Conservation (phyloP, 2,113 vertebrate species). For the Notarius lentiginosus region DNA sequence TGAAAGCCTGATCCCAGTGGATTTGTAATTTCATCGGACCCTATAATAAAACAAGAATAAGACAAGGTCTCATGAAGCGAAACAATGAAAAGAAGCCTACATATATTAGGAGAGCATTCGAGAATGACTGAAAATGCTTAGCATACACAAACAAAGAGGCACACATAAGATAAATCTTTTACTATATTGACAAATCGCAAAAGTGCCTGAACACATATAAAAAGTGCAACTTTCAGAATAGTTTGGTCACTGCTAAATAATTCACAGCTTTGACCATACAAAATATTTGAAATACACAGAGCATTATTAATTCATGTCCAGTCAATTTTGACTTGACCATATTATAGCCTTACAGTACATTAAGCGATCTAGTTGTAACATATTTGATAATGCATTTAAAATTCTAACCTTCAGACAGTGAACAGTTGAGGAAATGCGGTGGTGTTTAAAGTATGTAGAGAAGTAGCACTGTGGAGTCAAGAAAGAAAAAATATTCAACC, state of each 20-base stretch:
- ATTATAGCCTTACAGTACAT: constrained; percentile 1
- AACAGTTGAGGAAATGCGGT: too few species aligned
- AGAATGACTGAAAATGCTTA: neutral
- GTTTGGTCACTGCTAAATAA: constrained; percentile 40
- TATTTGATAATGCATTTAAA: neutral
- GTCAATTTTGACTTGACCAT: constrained; percentile 29
- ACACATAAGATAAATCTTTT: neutral
- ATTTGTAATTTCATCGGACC: neutral
- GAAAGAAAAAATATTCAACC: neutral
- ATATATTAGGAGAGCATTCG: neutral
- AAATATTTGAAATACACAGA: constrained; percentile 34
- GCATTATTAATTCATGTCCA: constrained; percentile 45
- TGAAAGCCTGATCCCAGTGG: neutral
- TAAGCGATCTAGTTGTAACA: neutral
- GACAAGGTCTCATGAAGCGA: neutral
- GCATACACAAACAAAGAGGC: neutral
- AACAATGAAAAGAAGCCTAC: neutral
- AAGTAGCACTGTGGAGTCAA: neutral
- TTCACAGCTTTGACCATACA: constrained; percentile 39
- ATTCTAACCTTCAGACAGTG: neutral
- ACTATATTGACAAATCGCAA: neutral
- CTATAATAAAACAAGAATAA: neutral
- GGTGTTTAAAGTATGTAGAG: neutral
- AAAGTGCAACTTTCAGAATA: neutral
- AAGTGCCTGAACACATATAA: neutral